A percentile compares a stretch with the other conserved stretches of the same genome.
These are phyloP conservation scores for Diphyllodes magnificus DNA, from an alignment of 2,113 vertebrate species.

Conservation along the genomic window DNA sequence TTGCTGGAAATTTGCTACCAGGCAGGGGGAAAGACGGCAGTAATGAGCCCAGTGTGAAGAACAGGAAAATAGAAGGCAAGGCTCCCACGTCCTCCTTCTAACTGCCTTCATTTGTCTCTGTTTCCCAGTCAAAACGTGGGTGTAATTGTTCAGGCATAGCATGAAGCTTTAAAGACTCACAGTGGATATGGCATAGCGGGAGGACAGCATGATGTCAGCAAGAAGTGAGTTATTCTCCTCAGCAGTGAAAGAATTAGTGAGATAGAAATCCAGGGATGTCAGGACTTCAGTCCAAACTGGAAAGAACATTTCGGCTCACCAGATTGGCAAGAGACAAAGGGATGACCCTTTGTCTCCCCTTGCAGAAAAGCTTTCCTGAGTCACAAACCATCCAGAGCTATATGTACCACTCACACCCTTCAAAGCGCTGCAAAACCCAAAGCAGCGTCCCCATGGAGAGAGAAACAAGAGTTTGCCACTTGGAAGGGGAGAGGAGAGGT, in stretches of 20 bases:
- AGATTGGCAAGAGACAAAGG: not conserved
- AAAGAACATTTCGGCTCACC: not conserved
- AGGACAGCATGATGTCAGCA: slow-evolving; percentile 39
- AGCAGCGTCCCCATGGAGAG: not conserved
- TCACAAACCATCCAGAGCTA: not conserved
- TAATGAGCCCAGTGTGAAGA: not conserved
- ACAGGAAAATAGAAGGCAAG: not conserved
- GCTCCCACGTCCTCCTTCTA: not conserved
- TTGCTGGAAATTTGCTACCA: not conserved
- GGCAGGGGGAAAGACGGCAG: not conserved
- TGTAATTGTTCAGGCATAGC: slow-evolving; percentile 43
- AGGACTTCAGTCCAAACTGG: not conserved
- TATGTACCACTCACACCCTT: not conserved
- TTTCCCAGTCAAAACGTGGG: slow-evolving; percentile 40
- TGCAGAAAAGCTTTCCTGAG: not conserved
- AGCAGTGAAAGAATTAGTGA: not conserved
- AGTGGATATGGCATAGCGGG: not conserved
- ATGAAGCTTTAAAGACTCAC: slow-evolving; percentile 9
- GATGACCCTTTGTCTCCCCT: not conserved
- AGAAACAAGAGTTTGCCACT: not conserved
- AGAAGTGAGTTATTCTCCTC: slow-evolving; percentile 23
- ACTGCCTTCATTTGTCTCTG: slow-evolving; percentile 18
- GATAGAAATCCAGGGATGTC: not conserved
- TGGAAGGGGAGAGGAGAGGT: not conserved
- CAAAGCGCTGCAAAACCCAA: not conserved